These are phyloP conservation scores for Urocitellus parryii DNA, from an alignment of 2,113 vertebrate genomes.

Conservation along the genomic window DNA sequence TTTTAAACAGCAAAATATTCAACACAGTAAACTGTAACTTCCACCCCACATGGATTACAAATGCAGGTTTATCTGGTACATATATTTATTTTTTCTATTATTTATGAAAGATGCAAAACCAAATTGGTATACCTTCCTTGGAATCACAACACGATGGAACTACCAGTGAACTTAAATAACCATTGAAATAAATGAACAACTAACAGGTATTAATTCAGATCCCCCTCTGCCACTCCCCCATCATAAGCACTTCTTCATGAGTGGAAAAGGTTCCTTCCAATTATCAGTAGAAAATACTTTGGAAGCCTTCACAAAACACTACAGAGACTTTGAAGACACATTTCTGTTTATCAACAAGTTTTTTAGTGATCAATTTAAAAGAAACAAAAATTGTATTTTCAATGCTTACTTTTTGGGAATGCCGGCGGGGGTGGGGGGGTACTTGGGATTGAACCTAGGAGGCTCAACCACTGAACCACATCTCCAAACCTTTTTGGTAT, in stretches of 20 bases:
- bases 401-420: not conserved
- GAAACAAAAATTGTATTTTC: not conserved
- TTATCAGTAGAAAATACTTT: not conserved
- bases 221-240: not conserved
- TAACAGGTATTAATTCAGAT: not conserved
- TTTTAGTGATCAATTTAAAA: not conserved
- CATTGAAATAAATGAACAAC: constrained; percentile 49
- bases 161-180: not conserved
- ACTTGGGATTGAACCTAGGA: too few relatives aligned
- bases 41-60: not conserved
- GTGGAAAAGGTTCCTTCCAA: not conserved
- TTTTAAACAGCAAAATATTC: not conserved
- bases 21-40: constrained; percentile 35
- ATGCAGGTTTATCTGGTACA: constrained; percentile 7
- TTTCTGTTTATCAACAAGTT: not conserved
- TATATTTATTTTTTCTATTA: not conserved
- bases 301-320: not conserved
- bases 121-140: not conserved
- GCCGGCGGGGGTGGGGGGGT: too few relatives aligned
- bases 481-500: too few relatives aligned
- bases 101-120: constrained; percentile 43
- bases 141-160: not conserved
- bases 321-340: not conserved
- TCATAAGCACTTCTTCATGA: not conserved
- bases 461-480: too few relatives aligned